A percentile compares a stretch with the other conserved stretches of the same genome.
Evolutionary conservation across 2,113 vertebrate genomes (phyloP).

Genomic region (Malurus elegans): DNA sequence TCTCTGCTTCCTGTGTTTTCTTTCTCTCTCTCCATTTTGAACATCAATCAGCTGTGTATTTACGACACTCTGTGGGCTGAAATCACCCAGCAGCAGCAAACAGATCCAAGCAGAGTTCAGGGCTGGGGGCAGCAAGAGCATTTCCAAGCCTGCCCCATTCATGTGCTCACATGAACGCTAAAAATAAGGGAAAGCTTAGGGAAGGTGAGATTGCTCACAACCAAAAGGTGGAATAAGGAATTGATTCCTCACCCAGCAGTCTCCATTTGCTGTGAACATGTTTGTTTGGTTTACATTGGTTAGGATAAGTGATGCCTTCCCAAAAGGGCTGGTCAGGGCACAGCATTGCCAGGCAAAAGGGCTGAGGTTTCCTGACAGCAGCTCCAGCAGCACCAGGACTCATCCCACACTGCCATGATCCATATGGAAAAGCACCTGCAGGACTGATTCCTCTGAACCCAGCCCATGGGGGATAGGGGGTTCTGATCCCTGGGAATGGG

Average conservation of each 20-base stretch:
- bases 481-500: neutral
- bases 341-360: neutral
- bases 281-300: neutral
- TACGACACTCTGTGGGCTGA: neutral
- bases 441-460: neutral
- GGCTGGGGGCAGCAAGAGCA: neutral
- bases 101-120: neutral
- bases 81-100: constrained; percentile 12
- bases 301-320: neutral
- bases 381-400: neutral
- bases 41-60: neutral
- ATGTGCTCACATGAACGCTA: accelerated
- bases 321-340: neutral
- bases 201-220: neutral
- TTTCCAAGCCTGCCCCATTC: neutral
- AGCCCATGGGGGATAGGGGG: accelerated
- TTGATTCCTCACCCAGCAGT: neutral
- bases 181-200: neutral
- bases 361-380: neutral
- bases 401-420: accelerated
- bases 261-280: neutral
- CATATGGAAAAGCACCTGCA: neutral
- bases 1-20: neutral
- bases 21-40: neutral
- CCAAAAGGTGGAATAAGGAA: neutral